Base-by-base conservation (phyloP, 2,113 vertebrate genomes). In the Saiga tatarica region DNA sequence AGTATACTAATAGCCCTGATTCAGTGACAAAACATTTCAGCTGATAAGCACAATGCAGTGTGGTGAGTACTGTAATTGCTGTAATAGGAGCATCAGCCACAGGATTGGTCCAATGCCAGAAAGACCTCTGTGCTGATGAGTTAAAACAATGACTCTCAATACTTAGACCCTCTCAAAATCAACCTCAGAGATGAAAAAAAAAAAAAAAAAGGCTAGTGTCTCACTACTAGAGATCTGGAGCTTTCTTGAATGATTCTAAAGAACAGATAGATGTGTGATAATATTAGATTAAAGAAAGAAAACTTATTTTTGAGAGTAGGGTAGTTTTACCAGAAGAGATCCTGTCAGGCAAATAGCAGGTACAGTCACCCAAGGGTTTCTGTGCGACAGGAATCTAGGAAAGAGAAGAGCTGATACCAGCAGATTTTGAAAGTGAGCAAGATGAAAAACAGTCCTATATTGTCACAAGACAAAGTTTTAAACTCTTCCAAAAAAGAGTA, bases 11-110 rank as follows among this genome's bases (percentile, higher is more conserved):
- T 57, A 76, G 10, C 26, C 5, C 2, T 84, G 16, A 59, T 74
- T 91, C 76, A 92, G 53, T 79, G 39, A 62, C 1, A 82, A 92
- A 82, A 25, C 28, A 60, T 53, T 5, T 26, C 79, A 95, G 12
- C 3, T 21, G 16, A 64, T 59, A 45, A 79, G 39, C 3, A 16
- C 11, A 76, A 42, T 11, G 5, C 23, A 84, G 7, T 36, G 3
- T 55, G 52, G 12, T 30, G 8, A 87, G 1, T 17, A 23, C 11
- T 42, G 2, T 59, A 71, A 50, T 2, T 28, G 26, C 11, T 36
- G 2, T 52, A 55, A 36, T 2, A 60, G 26, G 1, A 7, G 0
- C 6, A 78, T 30, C 23, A 45, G 33, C 3, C 3, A 23, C 30
- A 25, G 36, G 0, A 25, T 2, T 89, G 7, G 14, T 26, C 13